Evolutionary conservation across 1,140 invertebrate genomes (phyloP), one percentile per base, ranked within the genome.

Genomic region (Drosophila parabipectinata): DNA sequence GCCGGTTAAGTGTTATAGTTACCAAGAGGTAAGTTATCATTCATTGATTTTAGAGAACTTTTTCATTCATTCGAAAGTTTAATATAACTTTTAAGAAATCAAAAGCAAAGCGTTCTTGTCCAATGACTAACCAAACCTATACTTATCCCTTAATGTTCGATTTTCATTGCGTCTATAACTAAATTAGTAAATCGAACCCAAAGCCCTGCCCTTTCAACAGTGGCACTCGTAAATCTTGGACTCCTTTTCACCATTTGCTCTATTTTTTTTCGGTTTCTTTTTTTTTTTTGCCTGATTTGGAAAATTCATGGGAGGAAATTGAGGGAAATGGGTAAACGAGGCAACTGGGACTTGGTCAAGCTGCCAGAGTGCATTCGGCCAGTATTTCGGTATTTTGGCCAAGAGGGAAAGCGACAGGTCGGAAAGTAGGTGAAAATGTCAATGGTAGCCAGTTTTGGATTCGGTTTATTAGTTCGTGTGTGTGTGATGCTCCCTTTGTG

Each of bases 331-430:
- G 71, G 69, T 74, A 74, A 74, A 74, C 71, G 72, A 74, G 72
- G 69, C 72, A 74, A 73, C 71, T 74, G 72, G 72, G 72, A 74
- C 58, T 74, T 74, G 72, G 69, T 74, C 72, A 63, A 74, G 71
- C 72, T 74, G 72, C 71, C 72, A 73, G 60, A 63, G 71, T 74
- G 69, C 72, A 74, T 73, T 73, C 59, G 34, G 64, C 32, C 45
- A 32, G 45, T 48, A 12, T 30, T 30, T 44, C n/a, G 26, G 15
- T 24, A 24, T 44, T 30, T 21, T 14, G 32, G 56, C 56, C 44
- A 10, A 60, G 55, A 57, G 56, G 61, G 55, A 59, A 72, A 72
- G 81, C 76, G 79, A 84, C 71, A 79, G 77, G 81, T 85, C 81
- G 64, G 34, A 71, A 75, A 59, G 48, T 58, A 61, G 61, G 47